Evolutionary conservation across 2,888 invertebrate species (phyloP).

Genomic region (Plemyria rubiginata): DNA sequence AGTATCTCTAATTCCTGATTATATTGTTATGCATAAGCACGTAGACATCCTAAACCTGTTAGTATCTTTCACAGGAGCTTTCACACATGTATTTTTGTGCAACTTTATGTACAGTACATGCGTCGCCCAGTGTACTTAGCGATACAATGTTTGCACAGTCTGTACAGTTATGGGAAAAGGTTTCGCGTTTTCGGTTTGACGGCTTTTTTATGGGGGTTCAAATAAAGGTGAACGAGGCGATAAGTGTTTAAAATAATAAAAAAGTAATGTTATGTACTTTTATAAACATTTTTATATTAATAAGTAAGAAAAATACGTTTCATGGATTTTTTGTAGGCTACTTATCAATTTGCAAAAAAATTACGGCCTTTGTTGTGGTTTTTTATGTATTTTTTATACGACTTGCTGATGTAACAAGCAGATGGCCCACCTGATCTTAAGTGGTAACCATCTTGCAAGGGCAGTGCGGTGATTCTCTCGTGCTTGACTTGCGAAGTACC

Average conservation of each 20-base stretch:
- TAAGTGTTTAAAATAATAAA: slow-evolving; percentile 8
- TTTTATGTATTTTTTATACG: too few relatives aligned
- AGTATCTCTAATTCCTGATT: slow-evolving; percentile 38
- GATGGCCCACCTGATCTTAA: too few relatives aligned
- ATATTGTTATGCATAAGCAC: slow-evolving; percentile 53
- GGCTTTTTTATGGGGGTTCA: slow-evolving; percentile 20
- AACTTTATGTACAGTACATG: slow-evolving; percentile 48
- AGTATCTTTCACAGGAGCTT: slow-evolving; percentile 38
- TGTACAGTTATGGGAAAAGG: slow-evolving; percentile 36
- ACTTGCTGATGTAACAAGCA: too few relatives aligned
- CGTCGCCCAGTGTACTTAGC: slow-evolving; percentile 43
- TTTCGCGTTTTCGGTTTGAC: slow-evolving; percentile 26
- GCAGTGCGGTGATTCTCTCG: too few relatives aligned
- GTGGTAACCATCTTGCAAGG: too few relatives aligned
- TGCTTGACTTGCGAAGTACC: too few relatives aligned
- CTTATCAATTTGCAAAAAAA: too few relatives aligned
- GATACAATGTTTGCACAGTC: slow-evolving; percentile 36
- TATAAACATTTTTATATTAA: not conserved
- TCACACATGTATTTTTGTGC: slow-evolving; percentile 44
- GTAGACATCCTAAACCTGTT: slow-evolving; percentile 44
- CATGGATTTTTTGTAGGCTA: not conserved
- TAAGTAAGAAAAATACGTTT: not conserved
- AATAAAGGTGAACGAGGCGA: slow-evolving; percentile 12
- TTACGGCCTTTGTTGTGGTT: too few relatives aligned
- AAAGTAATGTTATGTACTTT: slow-evolving; percentile 7